Evolutionary conservation across 2,888 invertebrate species (phyloP).

Genomic region (Leucoptera coffeella): DNA sequence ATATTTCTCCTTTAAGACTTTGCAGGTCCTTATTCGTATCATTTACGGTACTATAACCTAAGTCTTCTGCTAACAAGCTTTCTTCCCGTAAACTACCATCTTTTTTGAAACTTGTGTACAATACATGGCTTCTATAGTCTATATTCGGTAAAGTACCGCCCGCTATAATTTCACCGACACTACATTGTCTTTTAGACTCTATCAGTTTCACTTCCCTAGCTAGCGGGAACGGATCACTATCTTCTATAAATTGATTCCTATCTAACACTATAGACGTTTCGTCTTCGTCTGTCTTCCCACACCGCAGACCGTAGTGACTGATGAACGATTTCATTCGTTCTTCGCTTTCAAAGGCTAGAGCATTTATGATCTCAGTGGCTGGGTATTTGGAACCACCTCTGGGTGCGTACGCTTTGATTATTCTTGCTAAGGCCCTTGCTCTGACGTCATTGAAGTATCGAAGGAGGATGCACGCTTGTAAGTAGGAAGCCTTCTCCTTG

Average conservation of each 20-base stretch:
- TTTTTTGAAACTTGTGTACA: conserved; percentile 69
- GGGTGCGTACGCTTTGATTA: conserved; percentile 72
- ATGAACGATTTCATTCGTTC: conserved; percentile 59
- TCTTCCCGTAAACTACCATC: conserved; percentile 58
- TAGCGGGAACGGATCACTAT: conserved; percentile 61
- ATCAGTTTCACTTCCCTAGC: conserved; percentile 63
- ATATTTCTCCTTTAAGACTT: conserved; percentile 23
- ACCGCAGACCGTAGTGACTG: conserved; percentile 58
- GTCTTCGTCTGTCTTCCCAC: conserved; percentile 50
- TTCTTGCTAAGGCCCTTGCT: conserved; percentile 65
- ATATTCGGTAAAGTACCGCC: conserved; percentile 53
- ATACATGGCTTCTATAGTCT: conserved; percentile 48
- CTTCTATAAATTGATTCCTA: conserved; percentile 56
- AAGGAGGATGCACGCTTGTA: conserved; percentile 85
- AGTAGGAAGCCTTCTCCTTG: conserved; percentile 62
- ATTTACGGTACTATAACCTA: conserved; percentile 33
- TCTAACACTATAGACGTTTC: conserved; percentile 61
- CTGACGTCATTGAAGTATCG: conserved; percentile 88
- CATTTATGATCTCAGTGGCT: conserved; percentile 59
- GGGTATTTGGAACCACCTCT: conserved; percentile 60
- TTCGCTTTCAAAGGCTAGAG: conserved; percentile 70
- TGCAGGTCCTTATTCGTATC: conserved; percentile 33
- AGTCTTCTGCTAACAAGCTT: conserved; percentile 47
- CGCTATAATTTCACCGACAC: conserved; percentile 67
- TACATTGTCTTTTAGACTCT: conserved; percentile 63